phyloP scores from a whole-genome alignment of 2,113 vertebrate species.

The Archilochus colubris region DNA sequence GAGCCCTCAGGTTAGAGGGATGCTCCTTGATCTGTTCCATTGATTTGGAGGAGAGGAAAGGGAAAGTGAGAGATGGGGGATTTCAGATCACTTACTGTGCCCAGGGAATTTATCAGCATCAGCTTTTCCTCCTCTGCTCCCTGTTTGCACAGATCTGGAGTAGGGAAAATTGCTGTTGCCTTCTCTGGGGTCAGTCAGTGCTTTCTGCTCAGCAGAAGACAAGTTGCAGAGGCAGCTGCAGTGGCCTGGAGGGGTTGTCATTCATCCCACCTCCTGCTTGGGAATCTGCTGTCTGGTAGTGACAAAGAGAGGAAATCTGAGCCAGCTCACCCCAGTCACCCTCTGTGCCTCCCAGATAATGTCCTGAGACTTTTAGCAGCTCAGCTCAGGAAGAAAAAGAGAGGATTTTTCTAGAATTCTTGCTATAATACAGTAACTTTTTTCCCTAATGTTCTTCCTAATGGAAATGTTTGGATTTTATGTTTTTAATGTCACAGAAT shows the following conservation, averaged over 20 bases:
- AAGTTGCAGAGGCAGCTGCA: neutral
- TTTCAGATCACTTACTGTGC: neutral
- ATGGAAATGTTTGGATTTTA: neutral
- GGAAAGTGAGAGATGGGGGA: neutral
- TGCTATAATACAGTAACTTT: neutral
- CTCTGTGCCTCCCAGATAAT: neutral
- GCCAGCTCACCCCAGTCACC: neutral
- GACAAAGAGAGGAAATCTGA: neutral
- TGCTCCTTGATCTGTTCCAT: neutral
- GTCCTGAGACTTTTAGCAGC: neutral
- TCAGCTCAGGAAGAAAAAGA: neutral
- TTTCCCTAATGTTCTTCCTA: neutral
- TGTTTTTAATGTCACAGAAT: neutral
- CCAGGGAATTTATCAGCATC: neutral
- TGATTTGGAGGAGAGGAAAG: neutral
- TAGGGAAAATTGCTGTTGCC: too few species aligned
- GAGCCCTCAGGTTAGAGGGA: neutral
- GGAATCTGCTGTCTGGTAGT: neutral
- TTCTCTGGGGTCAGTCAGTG: neutral
- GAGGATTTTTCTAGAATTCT: neutral
- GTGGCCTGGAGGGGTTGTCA: rapidly evolving
- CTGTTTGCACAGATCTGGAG: neutral
- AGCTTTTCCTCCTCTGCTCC: neutral
- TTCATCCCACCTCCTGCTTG: neutral
- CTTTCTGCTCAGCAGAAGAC: neutral